phyloP scores from a whole-genome alignment of 2,888 invertebrate species.

The Leptinotarsa rubiginosa region DNA sequence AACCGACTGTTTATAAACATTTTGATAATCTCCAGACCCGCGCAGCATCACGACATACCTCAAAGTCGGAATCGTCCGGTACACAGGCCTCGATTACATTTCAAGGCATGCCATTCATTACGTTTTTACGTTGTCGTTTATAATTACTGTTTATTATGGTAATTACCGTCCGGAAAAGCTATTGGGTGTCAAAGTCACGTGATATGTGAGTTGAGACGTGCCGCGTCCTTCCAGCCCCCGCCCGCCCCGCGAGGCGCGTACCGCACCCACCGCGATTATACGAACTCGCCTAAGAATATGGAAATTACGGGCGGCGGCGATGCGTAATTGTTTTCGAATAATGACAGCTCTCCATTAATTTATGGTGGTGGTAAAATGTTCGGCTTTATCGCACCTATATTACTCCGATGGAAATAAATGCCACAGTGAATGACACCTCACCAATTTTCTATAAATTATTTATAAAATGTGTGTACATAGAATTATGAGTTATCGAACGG shows the following conservation, averaged over 20 bases:
- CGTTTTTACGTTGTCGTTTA: conserved; percentile 63
- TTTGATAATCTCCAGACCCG: not conserved
- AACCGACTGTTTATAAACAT: not conserved
- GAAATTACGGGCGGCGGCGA: conserved; percentile 45
- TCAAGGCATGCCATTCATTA: conserved; percentile 53
- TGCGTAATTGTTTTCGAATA: conserved; percentile 51
- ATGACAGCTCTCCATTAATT: conserved; percentile 51
- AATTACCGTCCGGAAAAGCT: conserved; percentile 60
- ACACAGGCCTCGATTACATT: conserved; percentile 33
- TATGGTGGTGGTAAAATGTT: conserved; percentile 53
- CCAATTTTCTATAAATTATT: conserved; percentile 43
- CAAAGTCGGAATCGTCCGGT: conserved; percentile 27
- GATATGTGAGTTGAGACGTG: conserved; percentile 54
- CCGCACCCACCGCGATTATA: conserved; percentile 39
- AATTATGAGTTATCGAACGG: conserved; percentile 24
- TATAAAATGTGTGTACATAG: conserved; percentile 39
- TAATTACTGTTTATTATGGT: conserved; percentile 66
- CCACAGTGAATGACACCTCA: conserved; percentile 42
- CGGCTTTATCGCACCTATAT: conserved; percentile 47
- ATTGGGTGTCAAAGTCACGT: conserved; percentile 61
- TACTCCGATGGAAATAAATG: conserved; percentile 42
- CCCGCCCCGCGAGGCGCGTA: conserved; percentile 35
- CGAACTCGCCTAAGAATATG: conserved; percentile 52
- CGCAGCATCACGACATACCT: not conserved
- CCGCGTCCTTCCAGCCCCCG: conserved; percentile 22